Evolutionary conservation across 2,888 invertebrate genomes (phyloP).

Genomic region (Thecophora atra): DNA sequence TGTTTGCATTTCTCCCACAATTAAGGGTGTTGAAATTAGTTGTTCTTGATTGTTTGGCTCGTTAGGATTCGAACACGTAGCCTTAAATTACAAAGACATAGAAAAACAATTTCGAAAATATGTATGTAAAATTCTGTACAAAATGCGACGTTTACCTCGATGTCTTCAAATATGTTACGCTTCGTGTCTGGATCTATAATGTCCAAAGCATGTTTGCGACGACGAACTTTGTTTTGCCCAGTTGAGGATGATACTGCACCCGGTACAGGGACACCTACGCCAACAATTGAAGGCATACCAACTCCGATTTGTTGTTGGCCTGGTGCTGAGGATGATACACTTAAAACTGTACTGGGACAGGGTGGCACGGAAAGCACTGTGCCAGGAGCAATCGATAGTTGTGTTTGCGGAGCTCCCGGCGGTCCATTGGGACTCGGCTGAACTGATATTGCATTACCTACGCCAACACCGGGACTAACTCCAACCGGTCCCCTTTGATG

Average conservation of each 20-base stretch:
- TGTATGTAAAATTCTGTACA: neutral
- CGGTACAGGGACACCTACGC: constrained; percentile 48
- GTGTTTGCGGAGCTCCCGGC: constrained; percentile 52
- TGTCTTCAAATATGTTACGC: constrained; percentile 61
- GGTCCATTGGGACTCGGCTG: constrained; percentile 58
- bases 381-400: constrained; percentile 50
- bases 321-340: constrained; percentile 56
- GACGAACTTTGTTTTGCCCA: constrained; percentile 52
- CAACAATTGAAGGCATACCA: constrained; percentile 55
- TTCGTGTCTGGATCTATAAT: constrained; percentile 68
- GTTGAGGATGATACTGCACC: constrained; percentile 47
- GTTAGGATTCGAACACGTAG: neutral
- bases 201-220: constrained; percentile 63
- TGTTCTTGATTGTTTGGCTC: constrained; percentile 32
- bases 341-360: constrained; percentile 66
- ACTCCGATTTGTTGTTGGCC: constrained; percentile 47
- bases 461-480: constrained; percentile 52
- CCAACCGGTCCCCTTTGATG: constrained; percentile 56
- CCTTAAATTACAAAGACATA: neutral
- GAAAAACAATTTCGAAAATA: neutral
- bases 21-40: constrained; percentile 7
- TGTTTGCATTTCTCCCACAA: constrained; percentile 17
- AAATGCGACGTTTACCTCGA: constrained; percentile 53
- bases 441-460: constrained; percentile 53
- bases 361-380: constrained; percentile 57